Percentiles rank a stretch among this genome's conserved stretches.
phyloP scores from a whole-genome alignment of 2,113 vertebrate genomes.

The Calidris pygmaea region DNA sequence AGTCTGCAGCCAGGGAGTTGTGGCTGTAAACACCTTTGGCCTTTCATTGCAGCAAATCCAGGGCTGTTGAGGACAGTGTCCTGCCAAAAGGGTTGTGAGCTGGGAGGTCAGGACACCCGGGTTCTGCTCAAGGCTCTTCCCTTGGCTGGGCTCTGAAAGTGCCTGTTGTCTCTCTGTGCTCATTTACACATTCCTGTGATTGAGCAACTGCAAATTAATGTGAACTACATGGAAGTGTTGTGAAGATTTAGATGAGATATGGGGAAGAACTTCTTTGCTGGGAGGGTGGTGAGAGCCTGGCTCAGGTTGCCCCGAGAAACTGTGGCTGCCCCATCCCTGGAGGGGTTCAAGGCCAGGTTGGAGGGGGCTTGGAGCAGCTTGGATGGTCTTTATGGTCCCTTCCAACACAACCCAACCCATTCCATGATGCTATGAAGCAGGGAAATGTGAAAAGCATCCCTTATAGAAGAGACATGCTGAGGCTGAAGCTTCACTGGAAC shows the following conservation, averaged over 20 bases:
- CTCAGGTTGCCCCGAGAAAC: background rate
- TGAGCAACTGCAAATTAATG: background rate
- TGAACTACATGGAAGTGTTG: background rate
- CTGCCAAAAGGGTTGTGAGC: fast-evolving
- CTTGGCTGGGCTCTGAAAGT: background rate
- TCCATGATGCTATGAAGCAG: background rate
- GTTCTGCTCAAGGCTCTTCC: background rate
- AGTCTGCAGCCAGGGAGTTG: background rate
- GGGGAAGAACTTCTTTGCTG: background rate
- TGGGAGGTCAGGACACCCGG: background rate
- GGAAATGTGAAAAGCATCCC: background rate
- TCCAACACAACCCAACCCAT: background rate
- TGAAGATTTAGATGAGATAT: background rate
- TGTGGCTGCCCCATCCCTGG: background rate
- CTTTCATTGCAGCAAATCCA: background rate
- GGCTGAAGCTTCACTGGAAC: background rate
- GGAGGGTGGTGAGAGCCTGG: background rate
- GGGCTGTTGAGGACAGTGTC: background rate
- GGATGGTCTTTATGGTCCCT: background rate
- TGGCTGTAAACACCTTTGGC: background rate
- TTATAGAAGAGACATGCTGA: background rate
- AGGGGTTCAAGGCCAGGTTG: background rate
- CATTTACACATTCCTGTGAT: fast-evolving
- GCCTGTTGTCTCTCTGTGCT: background rate
- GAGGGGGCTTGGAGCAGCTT: background rate